Conservation (phyloP, 2,113 vertebrate genomes). For the Triplophysa rosa region DNA sequence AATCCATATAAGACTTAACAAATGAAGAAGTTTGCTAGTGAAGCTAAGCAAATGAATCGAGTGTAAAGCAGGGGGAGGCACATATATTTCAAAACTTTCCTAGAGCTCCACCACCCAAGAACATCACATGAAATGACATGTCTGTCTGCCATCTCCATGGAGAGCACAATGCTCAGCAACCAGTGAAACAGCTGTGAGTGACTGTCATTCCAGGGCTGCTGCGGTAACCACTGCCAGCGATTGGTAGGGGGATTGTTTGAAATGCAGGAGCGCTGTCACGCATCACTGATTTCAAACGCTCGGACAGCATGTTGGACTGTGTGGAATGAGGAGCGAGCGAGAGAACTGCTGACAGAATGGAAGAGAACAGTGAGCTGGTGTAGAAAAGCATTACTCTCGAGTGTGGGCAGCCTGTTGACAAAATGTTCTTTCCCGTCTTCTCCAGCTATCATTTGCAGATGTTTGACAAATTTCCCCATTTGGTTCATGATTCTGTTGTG, state of each 20-base stretch:
- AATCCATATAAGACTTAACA: not conserved
- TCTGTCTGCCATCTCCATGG: conserved; percentile 23
- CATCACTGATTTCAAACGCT: conserved; percentile 62
- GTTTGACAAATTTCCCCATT: conserved; percentile 3
- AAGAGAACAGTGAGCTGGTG: conserved; percentile 51
- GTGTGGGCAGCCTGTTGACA: conserved; percentile 13
- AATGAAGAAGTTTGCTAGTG: not conserved
- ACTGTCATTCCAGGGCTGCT: conserved; percentile 61
- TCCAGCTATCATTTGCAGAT: not conserved
- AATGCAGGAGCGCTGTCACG: conserved; percentile 62
- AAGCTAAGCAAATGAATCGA: not conserved
- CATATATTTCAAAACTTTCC: conserved; percentile 1
- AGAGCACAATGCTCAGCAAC: conserved; percentile 51
- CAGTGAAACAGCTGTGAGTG: conserved; percentile 63
- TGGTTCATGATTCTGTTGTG: not conserved
- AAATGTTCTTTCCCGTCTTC: not conserved
- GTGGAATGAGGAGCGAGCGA: conserved; percentile 53
- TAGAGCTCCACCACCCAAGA: not conserved
- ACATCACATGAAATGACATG: conserved; percentile 21
- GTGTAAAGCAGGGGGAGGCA: not conserved
- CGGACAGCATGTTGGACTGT: conserved; percentile 56
- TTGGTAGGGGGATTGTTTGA: conserved; percentile 21
- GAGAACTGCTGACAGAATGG: conserved; percentile 63
- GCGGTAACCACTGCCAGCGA: conserved; percentile 62
- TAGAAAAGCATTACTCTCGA: conserved; percentile 5